phyloP scores from a whole-genome alignment of 2,797 vertebrate species.

The Chelonia mydas region DNA sequence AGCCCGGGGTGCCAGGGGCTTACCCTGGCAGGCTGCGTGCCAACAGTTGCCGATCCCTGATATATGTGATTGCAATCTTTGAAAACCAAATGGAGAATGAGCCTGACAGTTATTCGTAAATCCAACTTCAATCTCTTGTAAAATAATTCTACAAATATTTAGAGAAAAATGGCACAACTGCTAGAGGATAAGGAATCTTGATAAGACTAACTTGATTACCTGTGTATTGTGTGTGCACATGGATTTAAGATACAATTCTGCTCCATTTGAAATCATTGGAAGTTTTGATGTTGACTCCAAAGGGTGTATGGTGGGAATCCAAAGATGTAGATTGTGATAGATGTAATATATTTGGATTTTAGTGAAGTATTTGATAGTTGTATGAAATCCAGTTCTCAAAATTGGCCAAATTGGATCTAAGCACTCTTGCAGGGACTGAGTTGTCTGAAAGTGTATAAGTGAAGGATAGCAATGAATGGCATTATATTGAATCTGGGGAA shows the following conservation, averaged over 20 bases:
- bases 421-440: too few relatives aligned
- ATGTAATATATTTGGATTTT: not conserved
- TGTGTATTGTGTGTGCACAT: not conserved
- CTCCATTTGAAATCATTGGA: not conserved
- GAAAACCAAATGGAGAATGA: not conserved
- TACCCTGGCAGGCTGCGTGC: too few relatives aligned
- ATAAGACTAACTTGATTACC: not conserved
- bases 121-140: not conserved
- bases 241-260: fast-evolving
- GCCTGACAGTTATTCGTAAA: not conserved
- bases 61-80: not conserved
- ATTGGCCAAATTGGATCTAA: not conserved
- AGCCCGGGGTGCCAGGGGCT: too few relatives aligned
- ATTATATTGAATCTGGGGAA: not conserved
- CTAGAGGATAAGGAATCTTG: not conserved
- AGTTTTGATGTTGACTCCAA: not conserved
- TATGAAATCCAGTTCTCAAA: not conserved
- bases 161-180: not conserved
- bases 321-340: too few relatives aligned
- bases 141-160: not conserved
- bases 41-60: too few relatives aligned
- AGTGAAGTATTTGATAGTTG: not conserved
- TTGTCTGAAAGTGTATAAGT: not conserved
- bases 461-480: not conserved
- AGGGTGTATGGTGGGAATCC: too few relatives aligned